Evolutionary conservation across 2,797 vertebrate genomes (phyloP).

Genomic region (Avahi laniger): DNA sequence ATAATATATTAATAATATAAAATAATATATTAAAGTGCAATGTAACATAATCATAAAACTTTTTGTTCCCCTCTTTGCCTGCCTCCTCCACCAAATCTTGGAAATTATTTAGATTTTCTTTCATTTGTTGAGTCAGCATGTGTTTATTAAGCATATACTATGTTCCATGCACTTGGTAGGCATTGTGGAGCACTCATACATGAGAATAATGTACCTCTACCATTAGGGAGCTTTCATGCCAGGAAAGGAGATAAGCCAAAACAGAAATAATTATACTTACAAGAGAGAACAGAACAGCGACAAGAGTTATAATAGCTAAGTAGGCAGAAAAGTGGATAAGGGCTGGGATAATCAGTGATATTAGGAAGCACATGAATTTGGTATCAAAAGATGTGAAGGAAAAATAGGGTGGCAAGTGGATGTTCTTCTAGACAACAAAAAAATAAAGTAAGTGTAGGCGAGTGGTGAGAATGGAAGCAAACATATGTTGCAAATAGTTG

Average conservation of each 20-base stretch:
- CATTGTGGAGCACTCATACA: background rate
- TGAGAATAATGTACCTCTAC: background rate
- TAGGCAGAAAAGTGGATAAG: background rate
- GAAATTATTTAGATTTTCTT: background rate
- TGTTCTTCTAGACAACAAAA: background rate
- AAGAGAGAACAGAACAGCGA: background rate
- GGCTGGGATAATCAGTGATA: background rate
- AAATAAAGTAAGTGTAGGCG: background rate
- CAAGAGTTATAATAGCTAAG: background rate
- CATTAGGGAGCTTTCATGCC: background rate
- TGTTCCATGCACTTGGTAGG: background rate
- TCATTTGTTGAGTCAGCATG: background rate
- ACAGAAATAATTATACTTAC: background rate
- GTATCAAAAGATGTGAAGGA: background rate
- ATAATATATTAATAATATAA: background rate
- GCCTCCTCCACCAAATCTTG: background rate
- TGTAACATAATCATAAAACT: background rate
- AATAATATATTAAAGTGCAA: background rate
- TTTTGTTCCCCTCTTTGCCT: background rate
- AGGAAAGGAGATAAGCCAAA: background rate
- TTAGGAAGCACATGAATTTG: background rate
- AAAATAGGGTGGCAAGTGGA: background rate
- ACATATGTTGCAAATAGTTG: background rate
- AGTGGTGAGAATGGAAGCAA: background rate
- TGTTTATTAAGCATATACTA: background rate